A percentile compares a stretch with the other conserved stretches of the same genome.
These are phyloP conservation scores for Actinia tenebrosa DNA, from an alignment of 64 coral and sea anemone genomes.

Conservation along the genomic window DNA sequence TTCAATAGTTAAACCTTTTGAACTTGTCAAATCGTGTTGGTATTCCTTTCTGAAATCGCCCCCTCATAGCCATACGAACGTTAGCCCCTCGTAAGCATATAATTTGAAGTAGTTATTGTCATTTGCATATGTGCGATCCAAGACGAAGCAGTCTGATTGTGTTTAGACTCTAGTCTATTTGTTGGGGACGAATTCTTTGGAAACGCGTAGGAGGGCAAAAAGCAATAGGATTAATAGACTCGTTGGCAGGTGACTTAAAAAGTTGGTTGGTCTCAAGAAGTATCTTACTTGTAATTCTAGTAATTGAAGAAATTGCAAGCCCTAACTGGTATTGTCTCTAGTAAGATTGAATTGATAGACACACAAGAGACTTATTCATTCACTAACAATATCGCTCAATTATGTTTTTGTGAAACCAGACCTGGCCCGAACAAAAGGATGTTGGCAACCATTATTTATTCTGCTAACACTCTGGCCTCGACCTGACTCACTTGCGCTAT, in stretches of 20 bases:
- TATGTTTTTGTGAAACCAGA: constrained; percentile 53
- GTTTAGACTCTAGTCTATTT: background rate
- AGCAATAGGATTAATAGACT: background rate
- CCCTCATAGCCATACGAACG: background rate
- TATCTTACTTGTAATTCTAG: background rate
- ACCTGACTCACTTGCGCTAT: background rate
- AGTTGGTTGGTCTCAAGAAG: background rate
- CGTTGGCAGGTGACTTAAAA: background rate
- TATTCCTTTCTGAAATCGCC: background rate
- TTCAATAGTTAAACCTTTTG: background rate
- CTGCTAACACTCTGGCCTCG: background rate
- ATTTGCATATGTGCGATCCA: background rate
- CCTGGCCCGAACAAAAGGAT: constrained; percentile 23
- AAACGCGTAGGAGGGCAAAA: background rate
- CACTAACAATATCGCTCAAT: constrained; percentile 57
- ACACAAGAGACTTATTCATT: constrained; percentile 15
- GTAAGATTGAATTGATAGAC: background rate
- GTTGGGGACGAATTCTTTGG: background rate
- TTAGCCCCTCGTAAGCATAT: background rate
- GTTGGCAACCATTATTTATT: constrained; percentile 29
- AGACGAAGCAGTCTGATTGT: background rate
- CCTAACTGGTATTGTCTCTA: background rate
- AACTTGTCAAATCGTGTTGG: background rate
- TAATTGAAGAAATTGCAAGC: background rate
- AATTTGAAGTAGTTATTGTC: background rate